Base-by-base conservation (phyloP, 2,113 vertebrate genomes). In the Arothron firmamentum region DNA sequence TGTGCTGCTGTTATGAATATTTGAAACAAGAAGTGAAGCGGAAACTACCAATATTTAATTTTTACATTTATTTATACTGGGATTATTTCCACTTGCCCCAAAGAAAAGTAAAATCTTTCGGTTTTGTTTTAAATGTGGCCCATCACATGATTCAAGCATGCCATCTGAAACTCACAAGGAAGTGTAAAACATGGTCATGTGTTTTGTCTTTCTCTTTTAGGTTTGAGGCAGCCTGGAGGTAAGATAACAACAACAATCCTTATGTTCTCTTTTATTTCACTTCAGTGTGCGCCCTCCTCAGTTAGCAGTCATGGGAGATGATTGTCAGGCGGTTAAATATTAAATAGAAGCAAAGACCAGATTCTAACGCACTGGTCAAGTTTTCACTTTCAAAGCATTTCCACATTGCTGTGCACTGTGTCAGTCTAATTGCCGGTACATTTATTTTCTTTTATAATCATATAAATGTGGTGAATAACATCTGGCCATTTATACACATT, bases 151-250 rank as follows among this genome's bases (percentile, higher is more conserved):
- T 56, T 69, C 17, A 65, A 57, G 14, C 67, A 70, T 77, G 51
- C 47, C 41, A 31, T 43, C n/a, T 78, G 42, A 45, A 56, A 53
- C 25, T 66, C 42, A 9, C 14, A 19, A 1, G 23, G 17, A 72
- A 59, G 73, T 79, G 18, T 74, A 51, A 78, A 71, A 46, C 48
- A 56, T 60, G 12, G 47, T 85, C 78, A 84, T 87, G 78, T 72
- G 67, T 59, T 83, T 69, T 81, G 43, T 71, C 46, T 79, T 79
- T 79, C 64, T 72, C 58, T 2, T 59, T 12, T 61, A 86, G 88
- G 74, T 71, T 16, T 60, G 51, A 60, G n/a, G 19, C 62, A 76
- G 64, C 74, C 85, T 41, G 86, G 85, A 84, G 88, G 88, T 89
- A 89, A 83, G 70, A 67, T 53, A 78, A 78, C 72, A 81, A 65